Conservation (phyloP, 1,140 invertebrate species). For the Drosophila melanica region DNA sequence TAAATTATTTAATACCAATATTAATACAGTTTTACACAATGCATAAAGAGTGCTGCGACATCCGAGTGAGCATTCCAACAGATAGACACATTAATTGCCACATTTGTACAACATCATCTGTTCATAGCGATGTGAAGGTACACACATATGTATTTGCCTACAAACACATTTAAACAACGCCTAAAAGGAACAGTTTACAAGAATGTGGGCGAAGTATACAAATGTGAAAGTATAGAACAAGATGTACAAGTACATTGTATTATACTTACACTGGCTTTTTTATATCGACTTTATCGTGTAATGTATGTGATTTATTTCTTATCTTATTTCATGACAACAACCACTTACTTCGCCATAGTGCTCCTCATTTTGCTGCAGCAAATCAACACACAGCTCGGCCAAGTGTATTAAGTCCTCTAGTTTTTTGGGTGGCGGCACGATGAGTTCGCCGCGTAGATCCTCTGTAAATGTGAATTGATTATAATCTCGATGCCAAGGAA, state of each 20-base stretch:
- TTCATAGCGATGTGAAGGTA: not conserved
- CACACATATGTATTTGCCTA: not conserved
- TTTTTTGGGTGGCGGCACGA: constrained; percentile 93
- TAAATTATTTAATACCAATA: not conserved
- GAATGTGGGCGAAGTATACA: not conserved
- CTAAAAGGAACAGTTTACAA: not conserved
- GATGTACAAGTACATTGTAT: not conserved
- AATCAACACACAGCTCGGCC: constrained; percentile 98
- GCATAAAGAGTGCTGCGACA: constrained; percentile 20
- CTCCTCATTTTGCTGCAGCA: constrained; percentile 99
- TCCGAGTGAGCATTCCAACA: constrained; percentile 4
- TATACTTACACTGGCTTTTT: not conserved
- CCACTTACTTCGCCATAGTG: constrained; percentile 99
- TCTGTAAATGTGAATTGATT: constrained; percentile 85
- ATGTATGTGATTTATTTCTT: not conserved
- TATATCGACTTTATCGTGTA: not conserved
- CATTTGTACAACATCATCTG: not conserved
- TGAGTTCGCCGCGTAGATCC: constrained; percentile 92
- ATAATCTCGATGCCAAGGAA: too few relatives aligned
- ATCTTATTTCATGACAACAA: not conserved
- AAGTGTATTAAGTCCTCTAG: constrained; percentile 98
- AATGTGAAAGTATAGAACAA: not conserved
- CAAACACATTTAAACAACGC: constrained; percentile 11
- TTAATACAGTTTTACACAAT: constrained; percentile 13
- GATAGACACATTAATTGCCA: not conserved